phyloP scores from a whole-genome alignment of 2,888 invertebrate genomes.

The Tuberolachnus salignus region DNA sequence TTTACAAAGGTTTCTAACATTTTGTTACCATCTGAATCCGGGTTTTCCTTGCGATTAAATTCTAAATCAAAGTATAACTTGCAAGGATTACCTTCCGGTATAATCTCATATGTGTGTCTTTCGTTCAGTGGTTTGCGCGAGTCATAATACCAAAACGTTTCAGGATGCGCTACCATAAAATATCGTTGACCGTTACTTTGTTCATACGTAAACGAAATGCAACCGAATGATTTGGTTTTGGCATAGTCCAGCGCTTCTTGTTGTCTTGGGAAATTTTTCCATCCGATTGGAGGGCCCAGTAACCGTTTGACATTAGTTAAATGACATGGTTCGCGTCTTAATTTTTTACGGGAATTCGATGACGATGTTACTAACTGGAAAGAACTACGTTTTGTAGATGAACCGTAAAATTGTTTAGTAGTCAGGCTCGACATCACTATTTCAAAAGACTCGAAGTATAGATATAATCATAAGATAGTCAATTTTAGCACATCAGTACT shows the following conservation, averaged over 20 bases:
- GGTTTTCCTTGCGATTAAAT: constrained; percentile 64
- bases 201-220: constrained; percentile 64
- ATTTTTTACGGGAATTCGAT: background rate
- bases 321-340: constrained; percentile 41
- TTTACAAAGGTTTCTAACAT: constrained; percentile 65
- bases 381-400: constrained; percentile 2
- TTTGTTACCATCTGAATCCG: constrained; percentile 62
- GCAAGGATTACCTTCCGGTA: constrained; percentile 64
- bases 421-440: constrained; percentile 25
- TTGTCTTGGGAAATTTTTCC: constrained; percentile 63
- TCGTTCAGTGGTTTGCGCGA: constrained; percentile 59
- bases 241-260: constrained; percentile 62
- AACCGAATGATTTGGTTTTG: constrained; percentile 59
- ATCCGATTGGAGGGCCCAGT: constrained; percentile 62
- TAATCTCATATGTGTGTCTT: constrained; percentile 65
- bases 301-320: constrained; percentile 58
- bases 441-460: background rate
- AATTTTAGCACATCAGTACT: no score
- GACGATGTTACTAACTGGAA: background rate
- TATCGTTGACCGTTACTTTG: constrained; percentile 61
- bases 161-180: constrained; percentile 64
- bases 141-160: constrained; percentile 63
- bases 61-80: constrained; percentile 70
- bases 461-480: no score
- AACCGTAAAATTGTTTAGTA: constrained; percentile 27